phyloP scores from a whole-genome alignment of 92 coral and sea anemone species.

The Scolanthus callimorphus region DNA sequence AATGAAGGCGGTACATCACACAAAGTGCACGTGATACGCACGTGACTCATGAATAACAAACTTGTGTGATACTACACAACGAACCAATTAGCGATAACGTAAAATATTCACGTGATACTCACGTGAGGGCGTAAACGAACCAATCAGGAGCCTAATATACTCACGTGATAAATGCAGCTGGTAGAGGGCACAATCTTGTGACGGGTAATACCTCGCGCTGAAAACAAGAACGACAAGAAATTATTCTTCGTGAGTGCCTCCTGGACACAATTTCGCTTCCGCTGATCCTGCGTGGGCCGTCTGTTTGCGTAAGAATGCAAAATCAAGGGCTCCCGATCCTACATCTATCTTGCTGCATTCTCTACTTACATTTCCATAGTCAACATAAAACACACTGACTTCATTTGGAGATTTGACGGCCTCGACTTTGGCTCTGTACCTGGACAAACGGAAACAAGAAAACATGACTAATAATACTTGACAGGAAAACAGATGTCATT shows the following conservation, averaged over 20 bases:
- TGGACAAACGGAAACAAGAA: constrained; percentile 3
- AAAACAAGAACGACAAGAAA: not conserved
- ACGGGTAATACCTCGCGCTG: constrained; percentile 87
- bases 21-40: too few species aligned
- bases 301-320: too few species aligned
- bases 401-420: constrained; percentile 69
- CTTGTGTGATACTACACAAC: too few species aligned
- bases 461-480: not conserved
- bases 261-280: too few species aligned
- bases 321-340: not conserved
- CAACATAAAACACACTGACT: constrained; percentile 84
- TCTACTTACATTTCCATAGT: constrained; percentile 90
- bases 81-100: too few species aligned
- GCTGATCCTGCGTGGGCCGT: too few species aligned
- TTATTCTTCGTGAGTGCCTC: not conserved
- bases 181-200: constrained; percentile 78
- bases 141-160: too few species aligned
- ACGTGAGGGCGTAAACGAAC: too few species aligned
- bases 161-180: constrained; percentile 84
- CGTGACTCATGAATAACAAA: too few species aligned
- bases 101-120: too few species aligned
- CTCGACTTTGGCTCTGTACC: constrained; percentile 90
- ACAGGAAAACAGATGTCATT: too few species aligned
- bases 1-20: too few species aligned
- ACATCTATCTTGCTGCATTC: not conserved